Evolutionary conservation across 2,888 invertebrate species (phyloP).

Genomic region (Diaprepes abbreviatus): DNA sequence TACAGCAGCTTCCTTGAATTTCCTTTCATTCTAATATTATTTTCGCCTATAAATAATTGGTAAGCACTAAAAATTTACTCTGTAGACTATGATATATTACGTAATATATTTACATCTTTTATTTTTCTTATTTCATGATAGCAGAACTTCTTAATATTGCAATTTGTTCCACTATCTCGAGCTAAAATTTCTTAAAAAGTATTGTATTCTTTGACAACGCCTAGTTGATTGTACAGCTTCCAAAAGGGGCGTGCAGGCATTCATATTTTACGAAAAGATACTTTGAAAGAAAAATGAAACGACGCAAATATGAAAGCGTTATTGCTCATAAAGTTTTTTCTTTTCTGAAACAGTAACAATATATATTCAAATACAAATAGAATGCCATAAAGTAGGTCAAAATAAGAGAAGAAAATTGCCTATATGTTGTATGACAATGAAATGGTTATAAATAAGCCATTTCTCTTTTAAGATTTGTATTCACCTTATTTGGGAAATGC

Average conservation of each 20-base stretch:
- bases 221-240: conserved; percentile 11
- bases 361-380: conserved; percentile 38
- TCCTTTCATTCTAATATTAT: too few relatives aligned
- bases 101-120: too few relatives aligned
- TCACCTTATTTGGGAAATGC: too few relatives aligned
- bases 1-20: too few relatives aligned
- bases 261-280: conserved; percentile 23
- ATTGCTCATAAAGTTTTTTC: conserved; percentile 26
- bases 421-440: not conserved
- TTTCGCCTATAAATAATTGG: too few relatives aligned
- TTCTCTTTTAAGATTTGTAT: conserved; percentile 4
- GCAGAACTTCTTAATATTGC: too few relatives aligned
- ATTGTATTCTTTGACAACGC: conserved; percentile 3
- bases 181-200: too few relatives aligned
- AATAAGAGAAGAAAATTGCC: conserved; percentile 9
- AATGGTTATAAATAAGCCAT: conserved; percentile 15
- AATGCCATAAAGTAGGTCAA: conserved; percentile 4
- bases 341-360: conserved; percentile 23
- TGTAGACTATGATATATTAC: too few relatives aligned
- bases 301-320: conserved; percentile 19
- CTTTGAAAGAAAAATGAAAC: conserved; percentile 25
- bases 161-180: too few relatives aligned
- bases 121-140: too few relatives aligned
- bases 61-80: too few relatives aligned
- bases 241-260: not conserved